These are phyloP conservation scores for Tinamus major DNA, from an alignment of 2,797 vertebrate species.

Conservation along the genomic window DNA sequence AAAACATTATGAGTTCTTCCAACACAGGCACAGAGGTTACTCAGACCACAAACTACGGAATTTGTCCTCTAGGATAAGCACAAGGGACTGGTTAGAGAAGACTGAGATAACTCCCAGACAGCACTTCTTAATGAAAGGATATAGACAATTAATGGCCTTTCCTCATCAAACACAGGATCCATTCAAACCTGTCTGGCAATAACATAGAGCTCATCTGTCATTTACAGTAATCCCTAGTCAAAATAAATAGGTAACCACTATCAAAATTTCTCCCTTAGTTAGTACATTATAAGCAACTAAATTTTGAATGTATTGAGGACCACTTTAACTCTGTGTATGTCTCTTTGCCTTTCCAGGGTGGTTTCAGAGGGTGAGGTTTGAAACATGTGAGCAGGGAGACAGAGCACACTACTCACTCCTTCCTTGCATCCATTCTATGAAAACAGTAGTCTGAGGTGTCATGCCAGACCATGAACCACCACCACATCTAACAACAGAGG, in stretches of 20 bases:
- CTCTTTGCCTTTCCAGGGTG: not conserved
- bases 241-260: not conserved
- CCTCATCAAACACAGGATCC: not conserved
- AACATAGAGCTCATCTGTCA: not conserved
- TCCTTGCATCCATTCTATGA: not conserved
- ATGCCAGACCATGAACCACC: not conserved
- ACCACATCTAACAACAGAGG: not conserved
- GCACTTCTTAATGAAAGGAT: not conserved
- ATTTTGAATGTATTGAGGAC: not conserved
- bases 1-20: not conserved
- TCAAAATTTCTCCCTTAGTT: not conserved
- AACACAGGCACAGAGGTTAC: not conserved
- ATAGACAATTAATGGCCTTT: not conserved
- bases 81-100: not conserved
- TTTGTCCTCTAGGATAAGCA: constrained; percentile 7
- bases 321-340: not conserved
- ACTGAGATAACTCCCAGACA: constrained; percentile 13
- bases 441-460: not conserved
- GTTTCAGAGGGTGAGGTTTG: not conserved
- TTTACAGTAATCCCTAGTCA: not conserved
- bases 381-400: not conserved
- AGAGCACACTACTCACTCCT: not conserved
- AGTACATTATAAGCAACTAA: not conserved
- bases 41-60: not conserved
- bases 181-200: not conserved